Conservation (phyloP, 2,113 vertebrate genomes). For the Gnathonemus echidnorhynchus region DNA sequence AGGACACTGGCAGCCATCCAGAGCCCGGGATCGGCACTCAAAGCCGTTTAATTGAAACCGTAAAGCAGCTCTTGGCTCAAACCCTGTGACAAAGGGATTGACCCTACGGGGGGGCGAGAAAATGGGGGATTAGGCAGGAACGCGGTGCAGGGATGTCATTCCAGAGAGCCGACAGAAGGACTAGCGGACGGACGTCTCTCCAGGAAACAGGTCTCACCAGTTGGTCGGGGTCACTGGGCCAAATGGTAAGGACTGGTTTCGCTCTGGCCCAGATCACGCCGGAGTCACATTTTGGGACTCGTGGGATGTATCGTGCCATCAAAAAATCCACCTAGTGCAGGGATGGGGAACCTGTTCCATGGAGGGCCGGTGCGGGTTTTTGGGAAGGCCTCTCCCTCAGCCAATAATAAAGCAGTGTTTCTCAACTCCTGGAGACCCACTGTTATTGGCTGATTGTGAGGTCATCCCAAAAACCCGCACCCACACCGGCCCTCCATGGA, state of each 20-base stretch:
- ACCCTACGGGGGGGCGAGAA: background rate
- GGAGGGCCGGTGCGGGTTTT: too few species aligned
- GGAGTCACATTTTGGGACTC: background rate
- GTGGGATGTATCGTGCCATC: background rate
- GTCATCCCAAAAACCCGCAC: too few species aligned
- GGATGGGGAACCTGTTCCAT: too few species aligned
- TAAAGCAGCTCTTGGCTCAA: conserved; percentile 13
- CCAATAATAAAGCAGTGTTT: too few species aligned
- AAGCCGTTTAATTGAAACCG: conserved; percentile 18
- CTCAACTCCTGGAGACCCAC: too few species aligned
- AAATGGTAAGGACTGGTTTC: background rate
- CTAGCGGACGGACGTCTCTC: background rate
- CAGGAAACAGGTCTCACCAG: background rate
- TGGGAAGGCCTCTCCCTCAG: too few species aligned
- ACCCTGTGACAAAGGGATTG: background rate
- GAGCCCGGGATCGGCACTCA: background rate
- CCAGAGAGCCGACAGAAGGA: background rate
- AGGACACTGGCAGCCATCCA: conserved; percentile 15
- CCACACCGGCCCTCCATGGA: too few species aligned
- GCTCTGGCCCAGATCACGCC: background rate
- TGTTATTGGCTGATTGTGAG: too few species aligned
- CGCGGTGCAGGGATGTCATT: background rate
- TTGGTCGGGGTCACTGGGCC: background rate
- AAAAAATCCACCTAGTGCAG: background rate
- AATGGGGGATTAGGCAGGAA: conserved; percentile 2